phyloP scores from a whole-genome alignment of 1,140 invertebrate genomes.

The Cyclina sinensis region DNA sequence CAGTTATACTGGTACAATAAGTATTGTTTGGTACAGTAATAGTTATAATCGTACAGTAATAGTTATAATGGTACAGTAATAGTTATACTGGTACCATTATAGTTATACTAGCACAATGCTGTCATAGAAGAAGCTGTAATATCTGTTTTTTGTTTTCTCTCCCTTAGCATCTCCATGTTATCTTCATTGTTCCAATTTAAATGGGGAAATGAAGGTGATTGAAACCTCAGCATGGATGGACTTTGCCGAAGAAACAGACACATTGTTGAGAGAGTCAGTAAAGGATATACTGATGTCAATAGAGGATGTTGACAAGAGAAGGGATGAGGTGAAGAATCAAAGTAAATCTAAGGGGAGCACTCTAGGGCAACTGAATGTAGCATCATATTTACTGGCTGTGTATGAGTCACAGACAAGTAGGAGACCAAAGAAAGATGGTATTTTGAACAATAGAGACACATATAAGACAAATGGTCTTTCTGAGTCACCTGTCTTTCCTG shows the following conservation, averaged over 20 bases:
- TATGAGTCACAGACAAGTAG: background rate
- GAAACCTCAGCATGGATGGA: background rate
- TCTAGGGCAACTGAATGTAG: background rate
- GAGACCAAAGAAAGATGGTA: background rate
- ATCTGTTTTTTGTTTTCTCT: background rate
- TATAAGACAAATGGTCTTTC: too few species aligned
- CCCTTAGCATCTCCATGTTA: slow-evolving; percentile 22
- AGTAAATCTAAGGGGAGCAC: background rate
- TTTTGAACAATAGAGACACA: background rate
- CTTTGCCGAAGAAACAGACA: background rate
- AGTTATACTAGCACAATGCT: too few species aligned
- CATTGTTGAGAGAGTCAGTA: background rate
- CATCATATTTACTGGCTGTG: background rate
- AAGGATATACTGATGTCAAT: slow-evolving; percentile 29
- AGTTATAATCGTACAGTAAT: too few species aligned
- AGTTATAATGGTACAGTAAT: too few species aligned
- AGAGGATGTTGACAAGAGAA: background rate
- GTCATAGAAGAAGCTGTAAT: too few species aligned
- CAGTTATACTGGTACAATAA: too few species aligned
- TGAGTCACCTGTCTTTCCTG: background rate
- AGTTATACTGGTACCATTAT: too few species aligned
- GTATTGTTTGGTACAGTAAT: too few species aligned
- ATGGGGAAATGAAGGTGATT: background rate
- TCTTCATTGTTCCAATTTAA: background rate
- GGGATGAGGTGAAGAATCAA: background rate